These are phyloP conservation scores for Camarhynchus parvulus DNA, from an alignment of 2,113 vertebrate species.

Conservation along the genomic window DNA sequence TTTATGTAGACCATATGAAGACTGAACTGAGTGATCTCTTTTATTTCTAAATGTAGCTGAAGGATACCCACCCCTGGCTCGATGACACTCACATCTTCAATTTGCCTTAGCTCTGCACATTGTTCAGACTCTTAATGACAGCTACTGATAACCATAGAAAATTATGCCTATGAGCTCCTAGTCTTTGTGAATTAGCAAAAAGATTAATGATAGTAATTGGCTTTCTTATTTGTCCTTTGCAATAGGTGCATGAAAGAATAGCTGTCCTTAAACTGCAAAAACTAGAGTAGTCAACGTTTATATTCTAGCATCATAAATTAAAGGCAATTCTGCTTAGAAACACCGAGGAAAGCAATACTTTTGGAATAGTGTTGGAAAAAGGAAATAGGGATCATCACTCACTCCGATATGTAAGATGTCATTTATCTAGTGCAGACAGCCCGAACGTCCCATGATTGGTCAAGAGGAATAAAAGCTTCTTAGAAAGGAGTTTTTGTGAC, in stretches of 20 bases:
- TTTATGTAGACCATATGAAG: neutral
- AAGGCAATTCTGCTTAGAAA: slow-evolving; percentile 51
- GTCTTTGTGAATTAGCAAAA: slow-evolving; percentile 23
- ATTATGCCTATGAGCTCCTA: neutral
- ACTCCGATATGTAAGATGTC: slow-evolving; percentile 43
- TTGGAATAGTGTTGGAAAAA: slow-evolving; percentile 28
- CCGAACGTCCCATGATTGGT: neutral
- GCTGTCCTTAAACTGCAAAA: slow-evolving; percentile 15
- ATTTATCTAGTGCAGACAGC: slow-evolving; percentile 56
- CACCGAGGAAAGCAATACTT: slow-evolving; percentile 35
- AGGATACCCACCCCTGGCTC: neutral
- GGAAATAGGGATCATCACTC: slow-evolving; percentile 39
- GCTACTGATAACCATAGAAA: neutral
- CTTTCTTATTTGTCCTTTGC: slow-evolving; percentile 18
- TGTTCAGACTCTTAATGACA: slow-evolving; percentile 2
- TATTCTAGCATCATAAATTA: slow-evolving; percentile 42
- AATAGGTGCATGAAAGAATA: neutral
- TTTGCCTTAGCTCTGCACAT: slow-evolving; percentile 4
- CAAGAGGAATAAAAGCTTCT: slow-evolving; percentile 48
- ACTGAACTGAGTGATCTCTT: neutral
- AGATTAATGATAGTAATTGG: slow-evolving; percentile 40
- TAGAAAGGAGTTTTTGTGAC: slow-evolving; percentile 10
- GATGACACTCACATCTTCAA: neutral
- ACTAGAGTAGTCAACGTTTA: slow-evolving; percentile 1
- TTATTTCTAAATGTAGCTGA: neutral